Base-by-base conservation (phyloP, 2,113 vertebrate species). In the Brachyhypopomus gauderio region DNA sequence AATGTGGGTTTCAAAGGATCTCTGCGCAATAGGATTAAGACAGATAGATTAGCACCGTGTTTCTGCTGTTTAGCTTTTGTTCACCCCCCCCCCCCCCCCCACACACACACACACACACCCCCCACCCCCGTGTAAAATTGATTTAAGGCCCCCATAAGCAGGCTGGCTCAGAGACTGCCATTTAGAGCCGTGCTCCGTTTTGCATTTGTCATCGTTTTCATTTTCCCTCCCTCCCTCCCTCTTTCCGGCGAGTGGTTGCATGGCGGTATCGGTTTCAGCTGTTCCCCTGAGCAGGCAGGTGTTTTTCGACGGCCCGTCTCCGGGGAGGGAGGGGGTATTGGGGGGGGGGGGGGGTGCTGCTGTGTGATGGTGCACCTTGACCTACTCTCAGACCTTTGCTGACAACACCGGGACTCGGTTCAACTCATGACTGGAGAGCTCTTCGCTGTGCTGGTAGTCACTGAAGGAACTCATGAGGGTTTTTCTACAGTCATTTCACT, bases 21-120 rank as follows among this genome's bases (percentile, higher is more conserved):
- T 91, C 83, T 85, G 87, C 87, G 90, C 88, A 89, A 89, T 89
- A 87, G 90, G 89, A 92, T 92, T 92, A 92, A 88, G 76, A 79
- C 89, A 87, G 89, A 90, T 90, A 90, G 90, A 92, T 93, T 92
- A 92, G 91, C 88, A 86, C 90, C 90, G 87, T 87, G 86, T 14
- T 45, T 45, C 87, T 84, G 86, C 83, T 88, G 88, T 91, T 87
- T 90, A 73, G 45, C 0, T 52, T 80, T 79, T 81, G 36, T 72
- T 79, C 12, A 12, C 2, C 9, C 45, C 1, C 45, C 2, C 45
- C 45, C 3, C 45, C 2, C 45, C 45, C 45, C 1, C 45, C 45
- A 34, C 86, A n/a, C n/a, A n/a, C n/a, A n/a, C n/a, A n/a, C n/a
- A n/a, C n/a, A n/a, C n/a, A n/a, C n/a, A n/a, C 45, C 45, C 45